Conservation (phyloP, 2,888 invertebrate genomes). For the Drosophila lacicola region DNA sequence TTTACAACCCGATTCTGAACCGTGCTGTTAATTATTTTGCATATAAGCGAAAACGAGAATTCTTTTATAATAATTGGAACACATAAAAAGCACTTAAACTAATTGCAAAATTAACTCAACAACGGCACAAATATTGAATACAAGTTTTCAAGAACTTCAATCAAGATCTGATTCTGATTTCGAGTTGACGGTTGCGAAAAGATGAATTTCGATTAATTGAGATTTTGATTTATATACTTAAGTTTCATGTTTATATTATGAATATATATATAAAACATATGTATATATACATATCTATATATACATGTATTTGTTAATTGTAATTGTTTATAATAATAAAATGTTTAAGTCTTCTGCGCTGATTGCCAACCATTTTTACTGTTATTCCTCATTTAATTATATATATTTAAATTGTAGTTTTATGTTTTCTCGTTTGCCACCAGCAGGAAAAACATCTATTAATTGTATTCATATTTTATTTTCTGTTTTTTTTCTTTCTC, state of each 20-base stretch:
- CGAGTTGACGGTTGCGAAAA: constrained; percentile 6
- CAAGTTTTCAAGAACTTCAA: neutral
- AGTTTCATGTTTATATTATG: constrained; percentile 12
- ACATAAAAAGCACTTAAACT: constrained; percentile 41
- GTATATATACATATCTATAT: constrained; percentile 25
- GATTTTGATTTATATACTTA: constrained; percentile 43
- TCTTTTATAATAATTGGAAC: constrained; percentile 23
- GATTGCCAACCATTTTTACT: constrained; percentile 76
- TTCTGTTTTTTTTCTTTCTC: constrained; percentile 3
- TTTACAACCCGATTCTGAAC: constrained; percentile 27
- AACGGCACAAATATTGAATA: constrained; percentile 11
- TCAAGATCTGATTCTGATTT: constrained; percentile 7
- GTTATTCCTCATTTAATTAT: constrained; percentile 31
- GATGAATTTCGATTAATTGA: constrained; percentile 38
- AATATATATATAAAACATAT: constrained; percentile 14
- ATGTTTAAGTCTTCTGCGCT: constrained; percentile 80
- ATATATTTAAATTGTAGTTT: constrained; percentile 23
- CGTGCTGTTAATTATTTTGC: constrained; percentile 17
- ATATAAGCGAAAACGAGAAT: constrained; percentile 3
- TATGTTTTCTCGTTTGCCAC: constrained; percentile 9
- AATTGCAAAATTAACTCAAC: constrained; percentile 21
- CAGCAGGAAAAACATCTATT: constrained; percentile 1
- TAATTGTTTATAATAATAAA: constrained; percentile 65
- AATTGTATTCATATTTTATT: constrained; percentile 3
- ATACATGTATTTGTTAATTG: constrained; percentile 36